These are phyloP conservation scores for Danio albolineatus DNA, from an alignment of 2,797 vertebrate genomes.

Conservation along the genomic window DNA sequence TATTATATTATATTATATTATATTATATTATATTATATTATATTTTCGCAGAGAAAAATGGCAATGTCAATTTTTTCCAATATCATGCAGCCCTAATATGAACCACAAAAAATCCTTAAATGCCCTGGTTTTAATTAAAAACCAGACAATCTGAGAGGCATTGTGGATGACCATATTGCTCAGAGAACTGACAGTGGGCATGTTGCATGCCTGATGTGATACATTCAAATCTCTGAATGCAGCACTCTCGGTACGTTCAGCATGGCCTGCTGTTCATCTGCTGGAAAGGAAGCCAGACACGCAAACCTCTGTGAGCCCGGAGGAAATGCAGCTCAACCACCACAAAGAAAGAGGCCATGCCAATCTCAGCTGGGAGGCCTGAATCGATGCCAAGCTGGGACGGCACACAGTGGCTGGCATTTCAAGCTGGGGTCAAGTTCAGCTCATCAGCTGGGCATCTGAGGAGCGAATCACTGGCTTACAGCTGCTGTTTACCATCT, in stretches of 20 bases:
- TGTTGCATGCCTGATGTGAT: constrained; percentile 17
- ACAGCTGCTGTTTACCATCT: constrained; percentile 54
- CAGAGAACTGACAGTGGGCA: constrained; percentile 2
- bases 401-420: constrained; percentile 50
- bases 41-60: no score
- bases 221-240: constrained; percentile 23
- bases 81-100: no score
- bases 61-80: no score
- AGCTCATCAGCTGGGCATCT: constrained; percentile 52
- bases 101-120: constrained; percentile 2
- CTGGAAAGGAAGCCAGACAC: constrained; percentile 18
- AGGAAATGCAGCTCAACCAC: constrained; percentile 64
- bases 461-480: constrained; percentile 32
- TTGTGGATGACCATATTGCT: neutral
- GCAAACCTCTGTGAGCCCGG: constrained; percentile 32
- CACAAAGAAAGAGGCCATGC: constrained; percentile 52
- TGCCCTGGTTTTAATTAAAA: neutral
- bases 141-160: neutral
- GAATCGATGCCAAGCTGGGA: constrained; percentile 49
- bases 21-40: no score
- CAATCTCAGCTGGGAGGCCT: constrained; percentile 52
- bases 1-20: no score
- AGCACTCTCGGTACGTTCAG: constrained; percentile 18
- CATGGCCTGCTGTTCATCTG: constrained; percentile 28
- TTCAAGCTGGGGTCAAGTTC: constrained; percentile 59